Evolutionary conservation across 2,888 invertebrate genomes (phyloP).

Genomic region (Eupithecia tripunctaria): DNA sequence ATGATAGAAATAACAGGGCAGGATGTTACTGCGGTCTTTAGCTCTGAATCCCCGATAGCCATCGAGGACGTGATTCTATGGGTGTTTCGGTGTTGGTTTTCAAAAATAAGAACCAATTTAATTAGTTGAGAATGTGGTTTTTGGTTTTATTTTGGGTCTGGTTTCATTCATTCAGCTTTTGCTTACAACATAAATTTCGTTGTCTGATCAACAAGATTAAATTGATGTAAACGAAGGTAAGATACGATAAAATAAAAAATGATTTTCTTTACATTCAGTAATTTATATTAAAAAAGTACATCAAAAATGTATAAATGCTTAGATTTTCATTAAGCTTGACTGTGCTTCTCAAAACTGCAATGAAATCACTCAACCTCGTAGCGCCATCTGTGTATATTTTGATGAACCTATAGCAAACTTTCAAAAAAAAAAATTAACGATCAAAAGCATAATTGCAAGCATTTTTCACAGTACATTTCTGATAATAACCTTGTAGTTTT

Average conservation of each 20-base stretch:
- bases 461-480: not conserved
- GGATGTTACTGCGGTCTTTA: slow-evolving; percentile 64
- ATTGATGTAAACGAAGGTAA: not conserved
- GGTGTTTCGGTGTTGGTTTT: slow-evolving; percentile 48
- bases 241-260: not conserved
- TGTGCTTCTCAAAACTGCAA: not conserved
- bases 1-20: slow-evolving; percentile 79
- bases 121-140: slow-evolving; percentile 22
- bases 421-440: not conserved
- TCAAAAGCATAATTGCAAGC: not conserved
- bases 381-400: slow-evolving; percentile 31
- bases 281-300: not conserved
- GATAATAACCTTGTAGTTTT: not conserved
- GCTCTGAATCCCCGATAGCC: slow-evolving; percentile 65
- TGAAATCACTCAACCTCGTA: slow-evolving; percentile 3
- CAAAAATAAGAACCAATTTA: slow-evolving; percentile 32
- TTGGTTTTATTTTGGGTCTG: slow-evolving; percentile 20
- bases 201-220: not conserved
- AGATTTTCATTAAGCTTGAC: not conserved
- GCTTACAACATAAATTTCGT: slow-evolving; percentile 8
- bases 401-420: slow-evolving; percentile 6
- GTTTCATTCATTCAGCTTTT: slow-evolving; percentile 29
- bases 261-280: not conserved
- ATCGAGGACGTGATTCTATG: slow-evolving; percentile 62
- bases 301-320: not conserved